Base-by-base conservation (phyloP, 1,140 invertebrate genomes). In the Drosophila bocki region DNA sequence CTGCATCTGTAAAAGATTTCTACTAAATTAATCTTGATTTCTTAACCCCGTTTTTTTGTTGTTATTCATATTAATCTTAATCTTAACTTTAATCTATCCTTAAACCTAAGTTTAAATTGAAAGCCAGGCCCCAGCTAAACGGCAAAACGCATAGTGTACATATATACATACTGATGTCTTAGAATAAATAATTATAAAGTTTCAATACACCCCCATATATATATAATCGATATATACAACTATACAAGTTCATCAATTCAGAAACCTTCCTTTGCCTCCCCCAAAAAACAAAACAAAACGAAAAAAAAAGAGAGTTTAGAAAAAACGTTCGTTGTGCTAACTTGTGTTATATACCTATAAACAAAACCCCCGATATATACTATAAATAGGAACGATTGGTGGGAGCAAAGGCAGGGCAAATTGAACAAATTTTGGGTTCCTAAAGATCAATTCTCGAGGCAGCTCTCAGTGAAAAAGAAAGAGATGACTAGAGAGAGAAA, bases 331-430 rank as follows among this genome's bases (percentile, higher is more conserved):
- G 69, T 72, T 72, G 67, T 72, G 67, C 70, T 72, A 72, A 72
- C 70, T 72, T 72, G 70, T 72, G 70, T 72, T 72, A 72, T 72
- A 72, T 60, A 42, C 44, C 54, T 71, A 57, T 69, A 69, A 57
- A 70, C 32, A 44, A 47, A n/a, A 37, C 32, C 48, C 33, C 42
- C 32, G 22, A 78, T 53, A 60, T 48, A 65, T 41, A 72, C 37
- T 44, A 35, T 32, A 59, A 19, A 37, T 62, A 62, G 41, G 60
- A 61, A 51, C 59, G 59, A 37, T 15, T 51, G 29, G 29, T 15
- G 53, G 35, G 33, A n/a, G 53, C 53, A 56, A 35, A 68, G 63
- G 62, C 61, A n/a, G 32, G 62, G 48, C 37, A 32, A 32, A 32
- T 32, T 44, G 45, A 63, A 44, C 37, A 42, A 42, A 50, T 51